phyloP scores from a whole-genome alignment of 2,797 vertebrate genomes.

The Phrynocephalus forsythii region DNA sequence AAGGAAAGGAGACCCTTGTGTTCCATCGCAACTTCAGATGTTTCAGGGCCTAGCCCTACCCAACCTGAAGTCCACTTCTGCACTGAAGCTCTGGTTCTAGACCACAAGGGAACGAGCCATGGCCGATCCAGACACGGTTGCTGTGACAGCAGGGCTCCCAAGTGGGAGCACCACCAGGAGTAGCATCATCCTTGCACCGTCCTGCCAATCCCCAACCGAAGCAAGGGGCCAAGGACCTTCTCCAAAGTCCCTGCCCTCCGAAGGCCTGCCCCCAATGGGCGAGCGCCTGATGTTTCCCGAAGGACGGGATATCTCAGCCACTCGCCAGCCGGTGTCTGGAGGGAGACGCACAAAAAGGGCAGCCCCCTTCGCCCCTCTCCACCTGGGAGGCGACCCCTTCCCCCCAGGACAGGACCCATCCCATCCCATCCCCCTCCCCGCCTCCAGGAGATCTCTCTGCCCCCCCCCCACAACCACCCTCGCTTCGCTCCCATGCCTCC shows the following conservation, averaged over 20 bases:
- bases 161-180: background rate
- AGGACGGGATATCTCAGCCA: accelerated
- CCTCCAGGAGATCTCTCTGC: background rate
- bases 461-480: background rate
- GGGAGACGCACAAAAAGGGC: background rate
- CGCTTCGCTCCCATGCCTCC: background rate
- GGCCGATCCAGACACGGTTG: background rate
- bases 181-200: background rate
- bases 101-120: too few species aligned
- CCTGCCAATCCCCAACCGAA: background rate
- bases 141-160: background rate
- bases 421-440: background rate
- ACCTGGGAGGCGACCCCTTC: background rate
- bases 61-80: background rate
- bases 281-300: too few species aligned
- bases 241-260: background rate
- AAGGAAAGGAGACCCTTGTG: background rate
- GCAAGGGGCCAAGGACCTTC: background rate
- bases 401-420: too few species aligned
- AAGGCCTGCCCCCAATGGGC: background rate
- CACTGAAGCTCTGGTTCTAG: background rate
- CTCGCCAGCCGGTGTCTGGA: accelerated
- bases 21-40: background rate
- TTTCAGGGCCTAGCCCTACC: background rate
- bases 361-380: background rate